Evolutionary conservation across 2,888 invertebrate species (phyloP).

Genomic region (Scaptomyza cyrtandrae): DNA sequence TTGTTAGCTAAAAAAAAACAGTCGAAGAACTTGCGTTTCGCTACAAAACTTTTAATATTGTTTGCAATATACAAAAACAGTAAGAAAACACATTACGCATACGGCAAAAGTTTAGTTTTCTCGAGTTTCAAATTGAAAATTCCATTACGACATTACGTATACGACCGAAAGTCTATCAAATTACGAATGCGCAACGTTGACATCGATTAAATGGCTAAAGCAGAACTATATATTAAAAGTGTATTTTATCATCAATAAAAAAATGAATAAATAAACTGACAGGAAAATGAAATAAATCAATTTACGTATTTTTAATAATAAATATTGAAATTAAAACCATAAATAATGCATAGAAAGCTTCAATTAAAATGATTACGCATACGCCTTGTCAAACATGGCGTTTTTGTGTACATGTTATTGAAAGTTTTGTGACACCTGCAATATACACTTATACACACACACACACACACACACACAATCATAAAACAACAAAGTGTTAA

Average conservation of each 20-base stretch:
- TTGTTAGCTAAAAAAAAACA: not conserved
- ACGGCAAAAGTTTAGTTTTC: not conserved
- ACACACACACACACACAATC: not conserved
- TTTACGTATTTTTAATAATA: not conserved
- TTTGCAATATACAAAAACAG: not conserved
- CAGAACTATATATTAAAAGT: not conserved
- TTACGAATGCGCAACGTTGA: not conserved
- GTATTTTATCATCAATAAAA: not conserved
- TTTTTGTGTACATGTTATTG: conserved; percentile 8
- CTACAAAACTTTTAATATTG: not conserved
- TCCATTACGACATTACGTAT: conserved; percentile 15
- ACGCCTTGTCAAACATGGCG: conserved; percentile 4
- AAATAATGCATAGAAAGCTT: not conserved
- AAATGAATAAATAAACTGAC: not conserved
- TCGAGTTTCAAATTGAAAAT: not conserved
- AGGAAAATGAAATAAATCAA: not conserved
- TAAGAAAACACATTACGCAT: conserved; percentile 9
- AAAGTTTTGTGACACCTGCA: conserved; percentile 5
- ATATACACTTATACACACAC: conserved; percentile 5
- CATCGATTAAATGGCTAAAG: not conserved
- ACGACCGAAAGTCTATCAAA: not conserved
- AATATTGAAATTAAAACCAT: not conserved
- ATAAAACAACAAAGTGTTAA: no score
- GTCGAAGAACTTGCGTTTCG: no score
- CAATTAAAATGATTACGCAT: not conserved